These are phyloP conservation scores for Coremacera marginata DNA, from an alignment of 2,888 invertebrate genomes.

Conservation along the genomic window DNA sequence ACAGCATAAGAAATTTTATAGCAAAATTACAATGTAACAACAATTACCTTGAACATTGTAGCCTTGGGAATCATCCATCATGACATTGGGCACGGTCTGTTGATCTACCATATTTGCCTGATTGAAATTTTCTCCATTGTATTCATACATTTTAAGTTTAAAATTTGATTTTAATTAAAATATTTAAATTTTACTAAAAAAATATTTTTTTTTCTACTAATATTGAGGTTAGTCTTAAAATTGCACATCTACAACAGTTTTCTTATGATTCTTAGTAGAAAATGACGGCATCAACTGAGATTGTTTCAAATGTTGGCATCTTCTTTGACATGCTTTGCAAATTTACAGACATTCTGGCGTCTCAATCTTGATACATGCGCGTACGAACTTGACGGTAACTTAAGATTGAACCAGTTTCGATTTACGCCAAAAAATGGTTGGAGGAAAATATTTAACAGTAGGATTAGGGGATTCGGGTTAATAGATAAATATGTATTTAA, in stretches of 20 bases:
- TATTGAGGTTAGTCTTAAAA: neutral
- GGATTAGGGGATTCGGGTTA: no score
- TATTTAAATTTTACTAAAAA: neutral
- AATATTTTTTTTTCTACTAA: neutral
- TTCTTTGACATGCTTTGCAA: neutral
- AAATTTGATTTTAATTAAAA: neutral
- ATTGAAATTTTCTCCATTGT: neutral
- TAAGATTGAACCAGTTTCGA: no score
- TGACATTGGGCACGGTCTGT: constrained; percentile 42
- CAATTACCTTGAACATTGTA: constrained; percentile 31
- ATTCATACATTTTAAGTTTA: constrained; percentile 14
- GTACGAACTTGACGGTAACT: neutral
- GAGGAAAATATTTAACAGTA: no score
- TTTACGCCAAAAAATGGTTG: no score
- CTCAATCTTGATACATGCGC: constrained; percentile 41
- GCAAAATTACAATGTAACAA: neutral
- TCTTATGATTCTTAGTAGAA: neutral
- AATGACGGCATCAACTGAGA: constrained; percentile 10
- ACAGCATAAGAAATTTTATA: neutral
- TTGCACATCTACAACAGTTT: constrained; percentile 8
- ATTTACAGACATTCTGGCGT: constrained; percentile 44
- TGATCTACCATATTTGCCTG: neutral
- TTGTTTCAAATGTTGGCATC: constrained; percentile 6
- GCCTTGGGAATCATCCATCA: constrained; percentile 37
- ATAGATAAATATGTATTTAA: no score